phyloP scores from a whole-genome alignment of 2,888 invertebrate species.

The Sphecodes monilicornis region DNA sequence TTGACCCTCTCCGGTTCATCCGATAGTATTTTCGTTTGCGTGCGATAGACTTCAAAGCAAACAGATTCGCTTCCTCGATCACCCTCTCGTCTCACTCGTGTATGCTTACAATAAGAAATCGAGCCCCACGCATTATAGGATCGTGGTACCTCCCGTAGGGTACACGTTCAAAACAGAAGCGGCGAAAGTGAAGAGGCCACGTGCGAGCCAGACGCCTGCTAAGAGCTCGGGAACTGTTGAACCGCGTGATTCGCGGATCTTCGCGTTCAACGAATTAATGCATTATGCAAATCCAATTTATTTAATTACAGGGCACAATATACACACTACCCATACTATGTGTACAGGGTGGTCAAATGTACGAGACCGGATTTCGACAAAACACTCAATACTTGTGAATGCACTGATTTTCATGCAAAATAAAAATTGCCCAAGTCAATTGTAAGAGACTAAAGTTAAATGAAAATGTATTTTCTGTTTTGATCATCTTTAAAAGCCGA shows the following conservation, averaged over 20 bases:
- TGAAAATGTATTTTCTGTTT: too few relatives aligned
- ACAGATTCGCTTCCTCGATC: constrained; percentile 24
- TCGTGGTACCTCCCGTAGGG: constrained; percentile 69
- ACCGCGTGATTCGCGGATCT: constrained; percentile 77
- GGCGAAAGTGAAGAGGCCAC: constrained; percentile 76
- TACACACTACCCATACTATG: neutral
- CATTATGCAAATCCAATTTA: constrained; percentile 65
- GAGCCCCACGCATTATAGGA: constrained; percentile 64
- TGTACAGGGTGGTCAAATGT: neutral
- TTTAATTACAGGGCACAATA: neutral
- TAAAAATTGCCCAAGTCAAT: too few relatives aligned
- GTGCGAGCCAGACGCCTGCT: constrained; percentile 75
- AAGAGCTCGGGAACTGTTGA: constrained; percentile 81
- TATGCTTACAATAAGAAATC: constrained; percentile 68
- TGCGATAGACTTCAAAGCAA: constrained; percentile 52
- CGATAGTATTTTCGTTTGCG: constrained; percentile 32
- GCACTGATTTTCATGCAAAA: too few relatives aligned
- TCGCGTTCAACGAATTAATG: constrained; percentile 75
- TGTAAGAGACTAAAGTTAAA: too few relatives aligned
- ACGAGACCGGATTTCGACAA: neutral
- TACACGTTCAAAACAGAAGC: constrained; percentile 80
- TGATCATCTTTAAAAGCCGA: too few relatives aligned
- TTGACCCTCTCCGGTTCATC: neutral
- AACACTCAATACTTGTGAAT: neutral
- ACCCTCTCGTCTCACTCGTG: neutral